Percentiles rank a stretch among this genome's conserved stretches.
phyloP scores from a whole-genome alignment of 2,888 invertebrate species.

The Gryllus longicercus region DNA sequence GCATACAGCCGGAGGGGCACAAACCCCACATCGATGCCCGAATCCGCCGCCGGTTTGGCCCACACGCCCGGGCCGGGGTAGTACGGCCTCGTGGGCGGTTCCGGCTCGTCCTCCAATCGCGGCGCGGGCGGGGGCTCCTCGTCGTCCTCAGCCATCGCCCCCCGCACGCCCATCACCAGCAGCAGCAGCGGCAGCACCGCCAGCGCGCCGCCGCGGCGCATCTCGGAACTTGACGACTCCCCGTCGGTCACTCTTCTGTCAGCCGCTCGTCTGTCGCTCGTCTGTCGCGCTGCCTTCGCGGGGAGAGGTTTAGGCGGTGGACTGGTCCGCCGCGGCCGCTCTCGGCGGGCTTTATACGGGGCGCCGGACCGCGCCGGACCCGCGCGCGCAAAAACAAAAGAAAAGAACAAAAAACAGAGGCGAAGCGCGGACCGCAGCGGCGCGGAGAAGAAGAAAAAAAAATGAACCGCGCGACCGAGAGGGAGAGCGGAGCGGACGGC shows the following conservation, averaged over 20 bases:
- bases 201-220: not conserved
- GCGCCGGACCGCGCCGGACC: not conserved
- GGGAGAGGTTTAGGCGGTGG: not conserved
- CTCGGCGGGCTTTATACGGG: not conserved
- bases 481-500: too few relatives aligned
- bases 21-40: conserved; percentile 40
- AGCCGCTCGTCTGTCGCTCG: not conserved
- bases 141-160: not conserved
- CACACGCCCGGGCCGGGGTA: conserved; percentile 33
- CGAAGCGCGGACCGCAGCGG: not conserved
- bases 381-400: not conserved
- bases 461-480: too few relatives aligned
- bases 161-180: conserved; percentile 25
- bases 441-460: not conserved
- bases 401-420: not conserved
- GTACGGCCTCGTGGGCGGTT: conserved; percentile 28
- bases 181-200: not conserved
- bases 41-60: conserved; percentile 37
- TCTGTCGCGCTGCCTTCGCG: not conserved
- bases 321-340: not conserved
- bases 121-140: not conserved
- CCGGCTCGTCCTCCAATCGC: conserved; percentile 25
- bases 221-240: not conserved
- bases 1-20: conserved; percentile 42
- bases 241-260: not conserved